A percentile compares a stretch with the other conserved stretches of the same genome.
phyloP scores from a whole-genome alignment of 2,888 invertebrate genomes.

The Smittia sp. region DNA sequence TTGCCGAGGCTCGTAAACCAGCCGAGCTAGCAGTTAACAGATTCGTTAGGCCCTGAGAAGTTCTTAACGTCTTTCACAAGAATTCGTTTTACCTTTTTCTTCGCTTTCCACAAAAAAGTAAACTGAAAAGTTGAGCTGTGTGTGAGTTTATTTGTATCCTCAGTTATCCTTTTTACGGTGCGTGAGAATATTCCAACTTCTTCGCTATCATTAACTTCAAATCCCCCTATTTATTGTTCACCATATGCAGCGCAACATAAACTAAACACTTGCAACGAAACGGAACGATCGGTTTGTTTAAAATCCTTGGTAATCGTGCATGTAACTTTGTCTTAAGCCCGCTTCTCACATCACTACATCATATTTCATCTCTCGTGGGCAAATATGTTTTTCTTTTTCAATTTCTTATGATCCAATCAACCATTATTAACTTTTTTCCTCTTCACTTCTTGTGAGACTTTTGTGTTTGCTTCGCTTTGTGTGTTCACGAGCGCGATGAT shows the following conservation, averaged over 20 bases:
- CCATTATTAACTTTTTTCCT: background rate
- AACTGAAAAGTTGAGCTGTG: background rate
- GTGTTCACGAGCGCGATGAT: background rate
- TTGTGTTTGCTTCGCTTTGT: slow-evolving; percentile 7
- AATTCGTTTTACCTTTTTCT: slow-evolving; percentile 37
- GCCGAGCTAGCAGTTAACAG: no score
- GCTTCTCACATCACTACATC: slow-evolving; percentile 33
- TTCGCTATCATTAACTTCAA: background rate
- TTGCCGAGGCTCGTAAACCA: no score
- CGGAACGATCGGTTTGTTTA: background rate
- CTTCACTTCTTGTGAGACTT: slow-evolving; percentile 5
- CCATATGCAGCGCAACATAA: background rate
- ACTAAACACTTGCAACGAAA: background rate
- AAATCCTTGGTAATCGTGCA: slow-evolving; percentile 34
- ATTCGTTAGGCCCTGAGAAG: slow-evolving; percentile 8
- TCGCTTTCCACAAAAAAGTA: slow-evolving; percentile 13
- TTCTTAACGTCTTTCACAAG: slow-evolving; percentile 26
- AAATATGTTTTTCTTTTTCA: background rate
- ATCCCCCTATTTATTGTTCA: background rate
- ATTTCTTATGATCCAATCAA: slow-evolving; percentile 31
- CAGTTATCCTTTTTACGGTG: slow-evolving; percentile 15
- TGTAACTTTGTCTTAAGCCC: slow-evolving; percentile 30
- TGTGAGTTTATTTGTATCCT: slow-evolving; percentile 20
- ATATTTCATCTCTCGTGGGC: background rate
- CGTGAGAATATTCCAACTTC: slow-evolving; percentile 36